phyloP scores from a whole-genome alignment of 2,113 vertebrate species.

The Alligator mississippiensis region DNA sequence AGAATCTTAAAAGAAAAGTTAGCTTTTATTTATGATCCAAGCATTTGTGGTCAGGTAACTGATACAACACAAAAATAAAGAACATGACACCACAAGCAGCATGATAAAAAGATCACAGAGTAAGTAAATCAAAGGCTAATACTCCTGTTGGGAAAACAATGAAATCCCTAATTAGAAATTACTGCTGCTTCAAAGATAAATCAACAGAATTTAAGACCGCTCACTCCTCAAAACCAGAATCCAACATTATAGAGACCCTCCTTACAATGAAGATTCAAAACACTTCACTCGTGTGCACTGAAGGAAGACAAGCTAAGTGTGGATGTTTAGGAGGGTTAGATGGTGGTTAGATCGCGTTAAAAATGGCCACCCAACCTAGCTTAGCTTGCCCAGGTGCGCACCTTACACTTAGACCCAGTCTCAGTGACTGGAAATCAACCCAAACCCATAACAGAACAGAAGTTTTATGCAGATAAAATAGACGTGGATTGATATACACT shows the following conservation, averaged over 20 bases:
- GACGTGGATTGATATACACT: no score
- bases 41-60: neutral
- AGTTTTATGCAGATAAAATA: no score
- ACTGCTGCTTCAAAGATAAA: neutral
- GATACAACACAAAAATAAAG: neutral
- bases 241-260: neutral
- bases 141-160: neutral
- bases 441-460: no score
- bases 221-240: neutral
- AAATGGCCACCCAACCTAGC: no score
- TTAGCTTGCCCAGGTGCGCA: no score
- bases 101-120: neutral
- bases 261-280: neutral
- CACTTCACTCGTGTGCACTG: neutral
- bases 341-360: no score
- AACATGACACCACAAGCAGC: neutral
- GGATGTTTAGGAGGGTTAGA: no score
- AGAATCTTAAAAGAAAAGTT: constrained; percentile 3
- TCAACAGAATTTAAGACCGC: neutral
- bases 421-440: no score
- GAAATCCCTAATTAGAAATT: neutral
- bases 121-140: neutral
- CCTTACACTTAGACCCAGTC: no score
- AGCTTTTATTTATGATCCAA: neutral
- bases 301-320: no score